phyloP scores from a whole-genome alignment of 2,113 vertebrate genomes.

The Antechinus stuartii region DNA sequence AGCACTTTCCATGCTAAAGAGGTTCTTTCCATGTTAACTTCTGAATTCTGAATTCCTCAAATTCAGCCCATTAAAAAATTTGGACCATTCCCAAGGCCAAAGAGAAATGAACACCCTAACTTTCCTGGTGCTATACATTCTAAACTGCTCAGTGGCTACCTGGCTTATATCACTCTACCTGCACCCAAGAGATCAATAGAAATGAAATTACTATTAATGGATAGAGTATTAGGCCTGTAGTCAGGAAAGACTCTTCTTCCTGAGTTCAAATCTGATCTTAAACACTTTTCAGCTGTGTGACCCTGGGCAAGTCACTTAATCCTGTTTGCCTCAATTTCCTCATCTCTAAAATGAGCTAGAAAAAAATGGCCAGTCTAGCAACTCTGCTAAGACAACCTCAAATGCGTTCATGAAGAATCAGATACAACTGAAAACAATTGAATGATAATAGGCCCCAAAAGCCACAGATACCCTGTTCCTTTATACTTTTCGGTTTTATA shows the following conservation, averaged over 20 bases:
- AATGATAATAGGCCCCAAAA: neutral
- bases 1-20: neutral
- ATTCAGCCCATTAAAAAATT: neutral
- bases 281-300: neutral
- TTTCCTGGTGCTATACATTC: neutral
- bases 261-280: neutral
- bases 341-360: neutral
- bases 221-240: no score
- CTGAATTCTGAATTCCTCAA: neutral
- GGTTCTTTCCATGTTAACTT: neutral
- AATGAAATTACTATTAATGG: neutral
- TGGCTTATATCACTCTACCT: neutral
- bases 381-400: neutral
- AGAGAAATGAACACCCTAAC: neutral
- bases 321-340: neutral
- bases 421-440: neutral
- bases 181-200: neutral
- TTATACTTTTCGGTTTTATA: slow-evolving; percentile 20
- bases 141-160: neutral
- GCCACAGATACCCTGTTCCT: neutral
- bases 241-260: neutral
- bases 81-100: neutral
- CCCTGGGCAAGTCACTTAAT: neutral
- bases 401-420: neutral
- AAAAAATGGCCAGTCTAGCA: neutral